Conservation (phyloP, 2,797 vertebrate species). For the Gymnocypris eckloni region DNA sequence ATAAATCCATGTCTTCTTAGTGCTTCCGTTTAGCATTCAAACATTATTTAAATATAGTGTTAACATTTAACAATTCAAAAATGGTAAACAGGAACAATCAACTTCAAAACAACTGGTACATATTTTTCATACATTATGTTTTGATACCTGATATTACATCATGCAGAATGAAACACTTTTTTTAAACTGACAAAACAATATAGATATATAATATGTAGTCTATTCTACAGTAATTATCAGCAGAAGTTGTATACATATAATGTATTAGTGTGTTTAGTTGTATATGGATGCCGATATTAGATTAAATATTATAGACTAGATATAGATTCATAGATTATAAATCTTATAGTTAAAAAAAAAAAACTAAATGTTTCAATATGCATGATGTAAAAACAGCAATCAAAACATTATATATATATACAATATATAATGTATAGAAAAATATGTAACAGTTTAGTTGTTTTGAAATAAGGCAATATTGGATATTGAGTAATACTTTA, state of each 20-base stretch:
- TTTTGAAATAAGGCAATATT: neutral
- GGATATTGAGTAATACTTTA: neutral
- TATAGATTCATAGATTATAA: neutral
- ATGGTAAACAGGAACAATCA: neutral
- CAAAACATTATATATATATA: too few species aligned
- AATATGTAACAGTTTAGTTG: neutral
- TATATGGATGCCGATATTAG: neutral
- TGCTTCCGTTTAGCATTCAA: constrained; percentile 38
- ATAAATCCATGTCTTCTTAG: constrained; percentile 47
- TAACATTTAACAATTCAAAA: neutral
- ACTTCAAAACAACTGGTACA: neutral
- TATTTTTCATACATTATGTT: neutral
- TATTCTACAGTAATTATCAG: neutral
- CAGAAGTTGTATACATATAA: too few species aligned
- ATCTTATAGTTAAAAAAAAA: too few species aligned
- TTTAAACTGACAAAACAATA: too few species aligned
- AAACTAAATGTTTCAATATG: neutral
- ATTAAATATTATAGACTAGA: neutral
- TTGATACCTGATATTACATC: neutral
- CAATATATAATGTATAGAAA: neutral
- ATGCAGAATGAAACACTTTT: neutral
- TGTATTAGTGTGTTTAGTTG: neutral
- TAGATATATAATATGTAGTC: neutral
- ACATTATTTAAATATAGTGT: constrained; percentile 31
- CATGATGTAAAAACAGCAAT: neutral